Evolutionary conservation across 2,888 invertebrate genomes (phyloP).

Genomic region (Junonia oenone): DNA sequence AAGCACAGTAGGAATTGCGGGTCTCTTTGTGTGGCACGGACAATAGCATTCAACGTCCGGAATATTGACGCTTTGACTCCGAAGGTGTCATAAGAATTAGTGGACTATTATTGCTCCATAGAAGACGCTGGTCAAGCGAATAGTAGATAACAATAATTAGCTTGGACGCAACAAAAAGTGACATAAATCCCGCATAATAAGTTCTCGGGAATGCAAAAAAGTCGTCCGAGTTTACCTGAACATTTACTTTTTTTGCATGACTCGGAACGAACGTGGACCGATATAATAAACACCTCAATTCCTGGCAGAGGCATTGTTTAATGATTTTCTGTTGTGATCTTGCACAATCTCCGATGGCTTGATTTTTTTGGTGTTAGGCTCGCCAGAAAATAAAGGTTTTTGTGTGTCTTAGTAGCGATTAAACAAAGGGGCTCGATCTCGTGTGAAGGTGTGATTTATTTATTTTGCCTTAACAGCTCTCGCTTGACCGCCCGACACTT

Average conservation of each 20-base stretch:
- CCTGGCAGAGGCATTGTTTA: conserved; percentile 75
- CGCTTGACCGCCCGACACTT: conserved; percentile 66
- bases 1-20: conserved; percentile 69
- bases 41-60: conserved; percentile 52
- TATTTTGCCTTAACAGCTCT: conserved; percentile 64
- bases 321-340: conserved; percentile 77
- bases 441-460: conserved; percentile 78
- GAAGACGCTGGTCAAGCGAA: conserved; percentile 70
- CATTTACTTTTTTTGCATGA: conserved; percentile 60
- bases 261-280: conserved; percentile 58
- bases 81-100: conserved; percentile 77
- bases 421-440: conserved; percentile 69
- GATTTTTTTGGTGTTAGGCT: conserved; percentile 54
- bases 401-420: conserved; percentile 74
- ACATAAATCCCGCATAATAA: conserved; percentile 79
- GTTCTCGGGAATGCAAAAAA: conserved; percentile 65
- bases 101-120: conserved; percentile 71
- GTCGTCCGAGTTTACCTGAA: conserved; percentile 62
- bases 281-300: conserved; percentile 79
- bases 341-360: conserved; percentile 70
- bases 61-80: conserved; percentile 67
- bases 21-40: conserved; percentile 62
- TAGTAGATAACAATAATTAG: conserved; percentile 78
- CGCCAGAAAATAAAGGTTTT: conserved; percentile 69
- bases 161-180: conserved; percentile 73